These are phyloP conservation scores for Ceratotherium simum DNA, from an alignment of 2,113 vertebrate genomes.

Conservation along the genomic window DNA sequence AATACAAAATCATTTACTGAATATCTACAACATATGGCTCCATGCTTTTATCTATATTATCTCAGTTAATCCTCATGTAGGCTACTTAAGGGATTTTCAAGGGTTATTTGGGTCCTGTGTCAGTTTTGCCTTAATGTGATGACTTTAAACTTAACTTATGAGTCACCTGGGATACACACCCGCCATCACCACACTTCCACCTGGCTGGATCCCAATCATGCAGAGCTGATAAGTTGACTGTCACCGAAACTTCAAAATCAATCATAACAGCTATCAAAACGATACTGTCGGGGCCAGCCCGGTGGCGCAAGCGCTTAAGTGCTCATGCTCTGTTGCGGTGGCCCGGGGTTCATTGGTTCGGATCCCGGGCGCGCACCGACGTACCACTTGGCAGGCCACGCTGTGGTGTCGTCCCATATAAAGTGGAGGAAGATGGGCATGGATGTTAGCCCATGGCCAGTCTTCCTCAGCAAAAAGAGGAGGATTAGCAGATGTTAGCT, in stretches of 20 bases:
- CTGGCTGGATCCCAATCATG: not conserved
- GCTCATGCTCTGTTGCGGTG: too few species aligned
- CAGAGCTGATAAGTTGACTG: not conserved
- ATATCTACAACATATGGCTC: rapidly evolving
- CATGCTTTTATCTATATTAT: not conserved
- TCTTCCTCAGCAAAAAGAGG: too few species aligned
- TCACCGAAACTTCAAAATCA: not conserved
- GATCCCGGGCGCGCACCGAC: too few species aligned
- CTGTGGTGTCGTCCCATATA: too few species aligned
- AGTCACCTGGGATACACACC: not conserved
- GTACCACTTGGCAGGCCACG: too few species aligned
- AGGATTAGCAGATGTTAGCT: too few species aligned
- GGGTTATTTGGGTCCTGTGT: not conserved
- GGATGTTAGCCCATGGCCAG: too few species aligned
- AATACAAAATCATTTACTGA: not conserved
- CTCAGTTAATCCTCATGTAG: not conserved
- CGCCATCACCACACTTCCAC: not conserved
- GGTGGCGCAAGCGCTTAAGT: too few species aligned
- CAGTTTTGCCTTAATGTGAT: not conserved
- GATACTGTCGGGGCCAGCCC: not conserved
- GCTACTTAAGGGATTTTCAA: not conserved
- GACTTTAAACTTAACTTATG: not conserved
- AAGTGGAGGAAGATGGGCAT: too few species aligned
- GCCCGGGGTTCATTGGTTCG: too few species aligned
- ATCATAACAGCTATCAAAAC: not conserved